These are phyloP conservation scores for Pterobdella sp. DNA, from an alignment of 2,888 invertebrate species.

Conservation along the genomic window DNA sequence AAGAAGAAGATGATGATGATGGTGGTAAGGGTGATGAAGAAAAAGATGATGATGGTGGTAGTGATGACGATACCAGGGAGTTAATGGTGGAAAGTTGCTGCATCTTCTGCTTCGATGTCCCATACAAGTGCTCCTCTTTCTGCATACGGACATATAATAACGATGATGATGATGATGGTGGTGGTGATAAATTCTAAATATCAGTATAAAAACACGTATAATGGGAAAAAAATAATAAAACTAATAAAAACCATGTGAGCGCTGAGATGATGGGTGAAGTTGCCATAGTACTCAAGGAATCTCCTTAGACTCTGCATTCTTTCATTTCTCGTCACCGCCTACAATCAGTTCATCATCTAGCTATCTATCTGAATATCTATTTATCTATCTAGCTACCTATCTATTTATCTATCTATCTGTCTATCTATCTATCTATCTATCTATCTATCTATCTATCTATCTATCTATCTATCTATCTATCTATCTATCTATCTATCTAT, in stretches of 20 bases:
- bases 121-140: slow-evolving; percentile 60
- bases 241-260: slow-evolving; percentile 54
- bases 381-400: no score
- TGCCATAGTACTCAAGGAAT: slow-evolving; percentile 62
- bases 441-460: slow-evolving; percentile 8
- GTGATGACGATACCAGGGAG: neutral
- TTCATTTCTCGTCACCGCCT: slow-evolving; percentile 58
- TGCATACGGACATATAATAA: slow-evolving; percentile 42
- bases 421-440: slow-evolving; percentile 8
- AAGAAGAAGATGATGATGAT: neutral
- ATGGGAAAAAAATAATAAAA: no score
- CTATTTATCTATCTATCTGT: no score
- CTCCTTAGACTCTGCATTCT: slow-evolving; percentile 60
- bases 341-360: neutral
- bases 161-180: neutral
- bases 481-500: slow-evolving; percentile 8
- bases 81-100: slow-evolving; percentile 47
- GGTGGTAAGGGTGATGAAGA: neutral
- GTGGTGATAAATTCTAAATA: neutral
- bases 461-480: slow-evolving; percentile 8
- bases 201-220: neutral
- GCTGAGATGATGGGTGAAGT: slow-evolving; percentile 62
- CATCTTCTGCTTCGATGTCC: slow-evolving; percentile 60
- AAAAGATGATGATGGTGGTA: neutral
- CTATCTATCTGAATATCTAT: no score